A percentile compares a stretch with the other conserved stretches of the same genome.
Evolutionary conservation across 2,888 invertebrate species (phyloP).

Genomic region (Microplitis manilae): DNA sequence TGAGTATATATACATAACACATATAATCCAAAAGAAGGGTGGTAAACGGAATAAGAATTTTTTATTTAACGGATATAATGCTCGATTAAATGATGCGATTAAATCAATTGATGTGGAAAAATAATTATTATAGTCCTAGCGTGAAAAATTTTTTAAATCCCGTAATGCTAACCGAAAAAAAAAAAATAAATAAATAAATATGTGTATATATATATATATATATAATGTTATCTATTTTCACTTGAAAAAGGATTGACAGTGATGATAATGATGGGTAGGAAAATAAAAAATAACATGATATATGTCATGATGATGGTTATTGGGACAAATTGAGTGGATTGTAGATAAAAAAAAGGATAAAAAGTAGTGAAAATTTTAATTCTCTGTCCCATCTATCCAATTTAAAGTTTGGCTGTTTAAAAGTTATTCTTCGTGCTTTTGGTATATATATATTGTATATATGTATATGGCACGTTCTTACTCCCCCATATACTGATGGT

Average conservation of each 20-base stretch:
- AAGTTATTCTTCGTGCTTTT: conserved; percentile 3
- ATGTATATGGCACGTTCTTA: not conserved
- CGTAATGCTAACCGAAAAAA: no score
- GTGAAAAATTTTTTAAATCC: not conserved
- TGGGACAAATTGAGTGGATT: not conserved
- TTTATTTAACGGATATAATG: not conserved
- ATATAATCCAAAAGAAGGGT: not conserved
- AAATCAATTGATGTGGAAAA: not conserved
- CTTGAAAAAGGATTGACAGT: not conserved
- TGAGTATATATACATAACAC: not conserved
- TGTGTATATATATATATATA: no score
- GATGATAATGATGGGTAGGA: not conserved
- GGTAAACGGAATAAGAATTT: not conserved
- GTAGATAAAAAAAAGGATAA: not conserved
- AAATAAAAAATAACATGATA: no score
- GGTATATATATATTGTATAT: not conserved
- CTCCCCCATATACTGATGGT: not conserved
- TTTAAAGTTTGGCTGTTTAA: conserved; percentile 22
- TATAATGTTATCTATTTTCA: not conserved
- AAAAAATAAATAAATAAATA: no score
- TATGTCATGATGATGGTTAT: not conserved
- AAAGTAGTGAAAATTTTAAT: not conserved
- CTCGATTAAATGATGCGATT: not conserved
- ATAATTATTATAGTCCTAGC: not conserved
- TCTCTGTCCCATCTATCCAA: conserved; percentile 11